Base-by-base conservation (phyloP, 2,888 invertebrate genomes). In the Orthosia cruda region DNA sequence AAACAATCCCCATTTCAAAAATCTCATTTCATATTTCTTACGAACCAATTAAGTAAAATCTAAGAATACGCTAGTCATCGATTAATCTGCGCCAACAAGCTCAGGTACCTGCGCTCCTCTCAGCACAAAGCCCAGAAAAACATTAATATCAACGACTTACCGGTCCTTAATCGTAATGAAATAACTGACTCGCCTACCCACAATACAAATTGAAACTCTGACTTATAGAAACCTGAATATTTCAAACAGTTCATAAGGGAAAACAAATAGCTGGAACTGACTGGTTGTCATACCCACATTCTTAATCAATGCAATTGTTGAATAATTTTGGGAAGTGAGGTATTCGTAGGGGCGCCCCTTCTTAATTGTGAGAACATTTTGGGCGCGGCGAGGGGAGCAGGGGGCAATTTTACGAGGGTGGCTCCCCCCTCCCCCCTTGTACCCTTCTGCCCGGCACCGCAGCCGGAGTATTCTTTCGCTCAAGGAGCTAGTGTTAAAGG, bases 321-420 rank as follows among this genome's bases (percentile, higher is more conserved):
- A 74, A 68, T 80, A 76, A 84, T 85, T 76, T 77, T 62, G 63
- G 68, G 66, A 75, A 78, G 70, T 75, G 77, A 79, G 52, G 68
- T 82, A 84, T 72, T 62, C 69, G 23, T 72, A 72, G 18, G 52
- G 47, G 57, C 61, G 49, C 70, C 83, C 82, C 71, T 67, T 74
- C 77, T 71, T 83, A 83, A 83, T 86, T 86, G 83, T 82, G 72
- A 79, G 66, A 77, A 76, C 50, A 76, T 68, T 67, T 82, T 77
- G 64, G 71, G 67, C 23, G 72, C 65, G 68, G 67, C 72, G 63
- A 11, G 66, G 65, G 62, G 61, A 9, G 50, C 54, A 15, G 61
- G 61, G 64, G 49, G 71, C 63, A 49, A 77, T 52, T 82, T 87
- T 80, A 80, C 50, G 80, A 83, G 85, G 80, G 87, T 80, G 64